A percentile compares a stretch with the other conserved stretches of the same genome.
Conservation (phyloP, 2,888 invertebrate species). For the Drosophila meridionalis region DNA sequence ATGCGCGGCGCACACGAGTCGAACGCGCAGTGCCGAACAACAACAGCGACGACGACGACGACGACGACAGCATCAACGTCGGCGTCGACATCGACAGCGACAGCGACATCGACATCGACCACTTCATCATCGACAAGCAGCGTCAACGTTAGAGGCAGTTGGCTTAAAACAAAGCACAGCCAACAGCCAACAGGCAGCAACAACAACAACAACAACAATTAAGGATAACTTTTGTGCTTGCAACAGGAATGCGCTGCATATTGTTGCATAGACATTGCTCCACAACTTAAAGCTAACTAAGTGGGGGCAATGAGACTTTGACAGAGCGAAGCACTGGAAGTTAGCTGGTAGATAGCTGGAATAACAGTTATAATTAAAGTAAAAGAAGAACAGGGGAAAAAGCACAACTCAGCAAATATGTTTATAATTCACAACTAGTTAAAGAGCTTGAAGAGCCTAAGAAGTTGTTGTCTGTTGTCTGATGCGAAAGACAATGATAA, state of each 20-base stretch:
- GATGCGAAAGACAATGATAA: too few species aligned
- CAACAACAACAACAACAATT: constrained; percentile 11
- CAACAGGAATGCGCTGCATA: constrained; percentile 10
- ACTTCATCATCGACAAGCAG: constrained; percentile 77
- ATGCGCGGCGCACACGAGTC: constrained; percentile 72
- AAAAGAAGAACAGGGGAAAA: too few species aligned
- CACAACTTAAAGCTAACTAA: neutral
- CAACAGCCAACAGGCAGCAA: neutral
- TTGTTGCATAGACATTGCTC: constrained; percentile 15
- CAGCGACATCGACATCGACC: constrained; percentile 57
- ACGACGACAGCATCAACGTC: constrained; percentile 21
- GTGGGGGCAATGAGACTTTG: neutral
- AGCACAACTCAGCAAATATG: neutral
- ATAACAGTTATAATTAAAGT: too few species aligned
- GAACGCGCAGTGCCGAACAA: constrained; percentile 50
- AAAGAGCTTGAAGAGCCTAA: neutral
- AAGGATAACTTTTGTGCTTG: constrained; percentile 1
- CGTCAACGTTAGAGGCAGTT: constrained; percentile 44
- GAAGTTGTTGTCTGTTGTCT: too few species aligned
- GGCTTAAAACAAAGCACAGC: constrained; percentile 73
- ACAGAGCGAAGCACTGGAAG: neutral
- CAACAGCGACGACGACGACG: constrained; percentile 13
- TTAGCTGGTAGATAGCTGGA: neutral
- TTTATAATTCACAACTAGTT: neutral
- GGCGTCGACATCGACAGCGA: constrained; percentile 24